Conservation (phyloP, 2,888 invertebrate species). For the Operophtera brumata region DNA sequence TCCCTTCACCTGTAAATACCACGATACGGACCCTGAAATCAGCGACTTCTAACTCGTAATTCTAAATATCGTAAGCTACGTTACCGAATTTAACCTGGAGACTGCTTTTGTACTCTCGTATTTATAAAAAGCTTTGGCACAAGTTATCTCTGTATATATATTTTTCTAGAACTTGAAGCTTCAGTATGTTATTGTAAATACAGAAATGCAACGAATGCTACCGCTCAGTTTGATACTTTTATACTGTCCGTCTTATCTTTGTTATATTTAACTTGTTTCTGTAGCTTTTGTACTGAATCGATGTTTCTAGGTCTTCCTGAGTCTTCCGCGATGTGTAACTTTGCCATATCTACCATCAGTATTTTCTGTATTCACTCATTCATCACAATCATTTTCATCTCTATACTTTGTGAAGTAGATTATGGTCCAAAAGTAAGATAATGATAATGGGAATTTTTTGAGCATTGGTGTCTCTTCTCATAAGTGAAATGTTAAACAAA, state of each 20-base stretch:
- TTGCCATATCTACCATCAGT: slow-evolving; percentile 33
- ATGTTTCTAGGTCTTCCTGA: slow-evolving; percentile 63
- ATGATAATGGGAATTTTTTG: not conserved
- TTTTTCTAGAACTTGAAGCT: slow-evolving; percentile 72
- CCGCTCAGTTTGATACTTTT: slow-evolving; percentile 77
- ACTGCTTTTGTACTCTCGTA: slow-evolving; percentile 81
- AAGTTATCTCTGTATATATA: slow-evolving; percentile 68
- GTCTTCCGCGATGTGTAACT: slow-evolving; percentile 58
- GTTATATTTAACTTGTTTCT: slow-evolving; percentile 19
- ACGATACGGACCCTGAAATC: slow-evolving; percentile 85
- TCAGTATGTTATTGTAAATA: slow-evolving; percentile 62
- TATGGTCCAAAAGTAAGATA: slow-evolving; percentile 14
- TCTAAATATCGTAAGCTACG: slow-evolving; percentile 73
- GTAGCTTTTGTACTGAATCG: slow-evolving; percentile 33
- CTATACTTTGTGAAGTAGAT: slow-evolving; percentile 20
- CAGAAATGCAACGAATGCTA: slow-evolving; percentile 56
- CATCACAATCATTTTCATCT: slow-evolving; percentile 15
- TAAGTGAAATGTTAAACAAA: slow-evolving; percentile 16
- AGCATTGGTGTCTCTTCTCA: not conserved
- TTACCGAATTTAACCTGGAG: slow-evolving; percentile 82
- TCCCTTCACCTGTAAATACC: slow-evolving; percentile 89
- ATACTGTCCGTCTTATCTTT: slow-evolving; percentile 56
- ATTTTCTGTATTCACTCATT: slow-evolving; percentile 24
- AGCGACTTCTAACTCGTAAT: slow-evolving; percentile 79
- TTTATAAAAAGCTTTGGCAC: slow-evolving; percentile 72